Base-by-base conservation (phyloP, 2,888 invertebrate species). In the Watsonalla binaria region DNA sequence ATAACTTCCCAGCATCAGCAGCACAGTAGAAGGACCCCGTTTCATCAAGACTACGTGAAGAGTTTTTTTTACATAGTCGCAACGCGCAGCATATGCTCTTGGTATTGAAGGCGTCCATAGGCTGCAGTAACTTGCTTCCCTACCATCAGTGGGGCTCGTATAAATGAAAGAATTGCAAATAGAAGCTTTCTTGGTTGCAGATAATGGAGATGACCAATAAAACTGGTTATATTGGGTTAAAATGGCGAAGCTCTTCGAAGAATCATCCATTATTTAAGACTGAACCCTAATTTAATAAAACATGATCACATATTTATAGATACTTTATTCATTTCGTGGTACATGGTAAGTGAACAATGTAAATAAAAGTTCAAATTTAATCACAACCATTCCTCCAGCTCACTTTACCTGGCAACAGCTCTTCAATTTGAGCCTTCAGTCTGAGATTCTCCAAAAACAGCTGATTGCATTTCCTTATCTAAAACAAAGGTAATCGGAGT, bases 381-480 rank as follows among this genome's bases (percentile, higher is more conserved):
- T 42, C 42, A 42, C 42, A 42, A 24, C 24, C n/a, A 14, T 46
- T 48, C 39, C 48, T 62, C 68, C 68, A 68, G 37, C 69, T 58
- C 9, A 65, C 56, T 7, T 57, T 53, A 0, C 71, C 72, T 2
- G 78, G 75, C 8, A 73, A 56, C 5, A 75, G 51, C 34, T 80
- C 76, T 67, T 82, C 80, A 5, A 87, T 64, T 49, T 76, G 65
- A 2, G 77, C 69, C 59, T 86, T 90, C 15, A 89, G 62, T 52
- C 72, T 76, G 53, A 88, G 66, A 56, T 90, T 90, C 64, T 90
- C 88, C 56, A 88, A 59, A 59, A 76, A 82, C 2, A 88, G 68
- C 34, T 74, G 72, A 59, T 89, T 90, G 65, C 84, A 86, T 72
- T 82, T 85, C 54, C 78, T 74, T 54, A 87, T 82, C 89, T 89